Evolutionary conservation across 2,888 invertebrate species (phyloP).

Genomic region (Ferdinandea cuprea): DNA sequence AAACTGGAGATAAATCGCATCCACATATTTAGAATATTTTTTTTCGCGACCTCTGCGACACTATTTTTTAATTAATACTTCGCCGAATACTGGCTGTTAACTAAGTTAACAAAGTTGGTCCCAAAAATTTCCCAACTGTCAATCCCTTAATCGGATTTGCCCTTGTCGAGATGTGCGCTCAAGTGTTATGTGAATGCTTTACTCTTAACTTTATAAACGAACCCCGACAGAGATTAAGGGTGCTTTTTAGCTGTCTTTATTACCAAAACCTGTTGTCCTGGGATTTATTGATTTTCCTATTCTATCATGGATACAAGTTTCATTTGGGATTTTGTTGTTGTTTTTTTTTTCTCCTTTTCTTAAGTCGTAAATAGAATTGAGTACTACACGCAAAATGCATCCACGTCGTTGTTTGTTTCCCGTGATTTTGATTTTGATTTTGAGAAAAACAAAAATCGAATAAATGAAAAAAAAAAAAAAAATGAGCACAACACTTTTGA

Average conservation of each 20-base stretch:
- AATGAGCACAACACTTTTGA: conserved; percentile 37
- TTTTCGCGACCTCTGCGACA: no score
- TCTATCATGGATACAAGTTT: background rate
- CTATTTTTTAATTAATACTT: no score
- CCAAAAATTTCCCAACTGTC: no score
- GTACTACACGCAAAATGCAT: background rate
- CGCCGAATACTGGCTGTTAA: no score
- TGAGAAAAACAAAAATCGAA: background rate
- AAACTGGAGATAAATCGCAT: no score
- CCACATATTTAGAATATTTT: no score
- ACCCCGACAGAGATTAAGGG: background rate
- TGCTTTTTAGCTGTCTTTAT: background rate
- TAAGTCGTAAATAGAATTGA: conserved; percentile 3
- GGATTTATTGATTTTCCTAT: conserved; percentile 53
- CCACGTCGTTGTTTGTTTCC: background rate
- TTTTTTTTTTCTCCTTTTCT: background rate
- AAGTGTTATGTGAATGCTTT: conserved; percentile 1
- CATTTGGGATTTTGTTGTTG: background rate
- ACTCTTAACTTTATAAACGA: background rate
- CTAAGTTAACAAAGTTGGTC: no score
- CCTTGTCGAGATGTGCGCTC: background rate
- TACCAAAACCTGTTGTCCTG: conserved; percentile 40
- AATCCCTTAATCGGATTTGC: background rate
- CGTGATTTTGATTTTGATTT: background rate
- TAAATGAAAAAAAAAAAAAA: no score